These are phyloP conservation scores for Andrena marginata DNA, from an alignment of 2,888 invertebrate genomes.

Conservation along the genomic window DNA sequence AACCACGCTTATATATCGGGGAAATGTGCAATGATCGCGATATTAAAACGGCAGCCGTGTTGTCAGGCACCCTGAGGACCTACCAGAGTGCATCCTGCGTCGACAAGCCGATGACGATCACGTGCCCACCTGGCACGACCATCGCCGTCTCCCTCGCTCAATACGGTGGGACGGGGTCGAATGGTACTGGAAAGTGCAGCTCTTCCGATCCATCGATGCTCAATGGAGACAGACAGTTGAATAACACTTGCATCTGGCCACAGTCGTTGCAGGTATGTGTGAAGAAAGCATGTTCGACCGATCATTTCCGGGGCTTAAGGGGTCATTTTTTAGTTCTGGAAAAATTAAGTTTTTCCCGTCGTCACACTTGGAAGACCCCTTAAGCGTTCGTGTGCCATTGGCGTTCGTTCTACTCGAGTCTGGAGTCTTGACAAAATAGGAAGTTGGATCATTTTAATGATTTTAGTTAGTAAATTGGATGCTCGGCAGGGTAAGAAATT, in stretches of 20 bases:
- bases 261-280: conserved; percentile 91
- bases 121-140: conserved; percentile 96
- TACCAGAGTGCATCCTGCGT: conserved; percentile 97
- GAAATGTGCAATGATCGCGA: background rate
- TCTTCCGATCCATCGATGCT: conserved; percentile 82
- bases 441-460: too few relatives aligned
- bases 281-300: conserved; percentile 46
- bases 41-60: conserved; percentile 89
- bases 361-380: too few relatives aligned
- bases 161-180: conserved; percentile 89
- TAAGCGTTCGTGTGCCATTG: too few relatives aligned
- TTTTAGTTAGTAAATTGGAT: too few relatives aligned
- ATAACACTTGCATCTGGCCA: conserved; percentile 91
- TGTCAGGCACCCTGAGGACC: conserved; percentile 95
- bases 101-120: conserved; percentile 93
- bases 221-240: conserved; percentile 84
- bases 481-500: too few relatives aligned
- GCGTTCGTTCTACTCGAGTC: too few relatives aligned
- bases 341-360: too few relatives aligned
- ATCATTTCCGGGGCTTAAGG: background rate
- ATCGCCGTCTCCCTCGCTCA: conserved; percentile 96
- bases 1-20: background rate
- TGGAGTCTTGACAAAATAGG: too few relatives aligned
- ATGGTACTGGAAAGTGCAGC: conserved; percentile 86
- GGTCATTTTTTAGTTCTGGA: background rate